Base-by-base conservation (phyloP, 2,888 invertebrate species). In the Plebejus melissa region DNA sequence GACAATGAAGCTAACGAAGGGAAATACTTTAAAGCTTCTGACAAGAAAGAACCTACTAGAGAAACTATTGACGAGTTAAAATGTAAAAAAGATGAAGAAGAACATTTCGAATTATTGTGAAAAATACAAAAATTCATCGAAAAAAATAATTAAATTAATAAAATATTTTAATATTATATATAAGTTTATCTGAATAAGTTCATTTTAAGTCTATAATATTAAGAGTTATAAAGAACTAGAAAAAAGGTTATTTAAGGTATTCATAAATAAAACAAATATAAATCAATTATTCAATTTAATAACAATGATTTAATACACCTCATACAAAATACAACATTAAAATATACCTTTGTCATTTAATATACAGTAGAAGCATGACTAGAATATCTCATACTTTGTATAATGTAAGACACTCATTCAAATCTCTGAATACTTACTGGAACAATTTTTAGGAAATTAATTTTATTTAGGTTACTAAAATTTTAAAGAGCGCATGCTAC, bases 271-370 rank as follows among this genome's bases (percentile, higher is more conserved):
- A 57, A 57, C 54, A 74, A 57, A 58, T 36, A 57, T n/a, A 28
- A 46, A 65, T 60, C 2, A 46, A 38, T n/a, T 28, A 74, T 60
- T 11, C n/a, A 57, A 75, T 75, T 41, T 75, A 75, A 86, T 90
- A 91, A 91, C 90, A 90, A 86, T 80, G 50, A 72, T 80, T 78
- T 79, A 80, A 86, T 88, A 89, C 86, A 88, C 81, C 85, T 83
- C 86, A 88, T 91, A 91, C 87, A 91, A 91, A 91, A 90, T 90
- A 91, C 90, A 88, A 87, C 84, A 86, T 84, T 87, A 82, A 87
- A 87, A 87, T 87, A 86, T 84, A 81, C 82, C 80, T 82, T 80
- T 79, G 82, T 82, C 58, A 81, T 80, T 81, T 74, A 77, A 79
- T 76, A 70, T 65, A 76, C 76, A 72, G 71, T 76, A 79, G 76